A percentile compares a stretch with the other conserved stretches of the same genome.
Evolutionary conservation across 64 coral and sea anemone species (phyloP).

Genomic region (Pocillopora verrucosa): DNA sequence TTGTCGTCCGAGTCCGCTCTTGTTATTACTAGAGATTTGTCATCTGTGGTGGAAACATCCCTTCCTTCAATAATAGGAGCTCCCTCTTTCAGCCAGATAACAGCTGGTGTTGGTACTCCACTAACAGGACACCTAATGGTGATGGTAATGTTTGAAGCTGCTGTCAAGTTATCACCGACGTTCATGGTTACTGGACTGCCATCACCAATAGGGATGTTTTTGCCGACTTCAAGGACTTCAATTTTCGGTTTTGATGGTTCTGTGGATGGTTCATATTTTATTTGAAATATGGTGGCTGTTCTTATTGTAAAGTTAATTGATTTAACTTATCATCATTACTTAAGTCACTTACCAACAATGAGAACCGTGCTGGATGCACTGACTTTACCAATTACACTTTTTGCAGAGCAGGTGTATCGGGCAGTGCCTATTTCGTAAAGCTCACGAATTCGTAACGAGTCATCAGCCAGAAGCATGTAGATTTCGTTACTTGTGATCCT

Average conservation of each 20-base stretch:
- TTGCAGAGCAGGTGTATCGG: slow-evolving; percentile 48
- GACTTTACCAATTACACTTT: slow-evolving; percentile 42
- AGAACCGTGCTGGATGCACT: slow-evolving; percentile 21
- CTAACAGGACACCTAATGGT: slow-evolving; percentile 25
- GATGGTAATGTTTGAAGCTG: slow-evolving; percentile 29
- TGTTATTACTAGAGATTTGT: slow-evolving; percentile 9
- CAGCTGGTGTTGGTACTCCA: slow-evolving; percentile 28
- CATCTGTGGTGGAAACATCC: slow-evolving; percentile 2
- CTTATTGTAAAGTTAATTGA: no score
- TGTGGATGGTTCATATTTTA: no score
- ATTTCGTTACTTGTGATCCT: neutral
- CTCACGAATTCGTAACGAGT: slow-evolving; percentile 36
- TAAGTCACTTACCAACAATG: neutral
- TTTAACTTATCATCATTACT: no score
- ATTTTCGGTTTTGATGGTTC: neutral
- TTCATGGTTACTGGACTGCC: slow-evolving; percentile 12
- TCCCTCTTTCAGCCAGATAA: slow-evolving; percentile 59
- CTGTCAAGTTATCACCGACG: slow-evolving; percentile 50
- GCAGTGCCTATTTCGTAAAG: slow-evolving; percentile 12
- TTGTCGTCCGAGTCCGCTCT: slow-evolving; percentile 4
- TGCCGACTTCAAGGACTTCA: neutral
- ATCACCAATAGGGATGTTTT: slow-evolving; percentile 8
- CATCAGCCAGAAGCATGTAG: slow-evolving; percentile 22
- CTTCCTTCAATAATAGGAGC: neutral
- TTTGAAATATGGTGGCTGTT: no score